These are phyloP conservation scores for Drosophila multiciliata DNA, from an alignment of 2,888 invertebrate genomes.

Conservation along the genomic window DNA sequence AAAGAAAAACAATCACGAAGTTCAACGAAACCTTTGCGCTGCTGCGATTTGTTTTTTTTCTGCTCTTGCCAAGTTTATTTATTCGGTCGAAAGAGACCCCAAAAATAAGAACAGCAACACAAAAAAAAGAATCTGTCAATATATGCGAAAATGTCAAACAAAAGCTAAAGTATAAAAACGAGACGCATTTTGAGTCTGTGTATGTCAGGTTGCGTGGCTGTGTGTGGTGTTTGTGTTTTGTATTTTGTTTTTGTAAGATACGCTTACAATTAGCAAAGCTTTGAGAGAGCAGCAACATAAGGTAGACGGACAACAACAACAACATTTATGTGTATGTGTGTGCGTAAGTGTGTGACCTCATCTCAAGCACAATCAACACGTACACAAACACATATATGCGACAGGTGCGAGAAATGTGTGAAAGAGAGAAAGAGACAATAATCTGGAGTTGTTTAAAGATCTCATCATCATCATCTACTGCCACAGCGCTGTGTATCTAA, in stretches of 20 bases:
- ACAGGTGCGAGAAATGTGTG: conserved; percentile 31
- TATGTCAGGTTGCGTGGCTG: conserved; percentile 21
- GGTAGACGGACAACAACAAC: conserved; percentile 58
- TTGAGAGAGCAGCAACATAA: conserved; percentile 41
- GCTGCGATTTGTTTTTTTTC: conserved; percentile 28
- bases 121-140: conserved; percentile 38
- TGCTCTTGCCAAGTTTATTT: conserved; percentile 44
- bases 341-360: conserved; percentile 62
- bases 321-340: conserved; percentile 28
- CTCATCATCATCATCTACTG: conserved; percentile 1
- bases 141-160: conserved; percentile 63
- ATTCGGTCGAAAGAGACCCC: conserved; percentile 50
- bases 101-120: conserved; percentile 52
- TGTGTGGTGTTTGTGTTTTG: conserved; percentile 16
- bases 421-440: conserved; percentile 14
- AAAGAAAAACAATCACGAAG: conserved; percentile 43
- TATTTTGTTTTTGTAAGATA: conserved; percentile 42
- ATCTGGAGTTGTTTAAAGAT: conserved; percentile 16
- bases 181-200: conserved; percentile 26
- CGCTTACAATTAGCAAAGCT: conserved; percentile 66
- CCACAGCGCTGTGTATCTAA: neutral
- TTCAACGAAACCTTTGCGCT: conserved; percentile 63
- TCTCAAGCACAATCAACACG: conserved; percentile 43
- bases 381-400: conserved; percentile 7
- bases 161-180: conserved; percentile 52